Evolutionary conservation across 2,797 vertebrate genomes (phyloP).

Genomic region (Bucorvus abyssinicus): DNA sequence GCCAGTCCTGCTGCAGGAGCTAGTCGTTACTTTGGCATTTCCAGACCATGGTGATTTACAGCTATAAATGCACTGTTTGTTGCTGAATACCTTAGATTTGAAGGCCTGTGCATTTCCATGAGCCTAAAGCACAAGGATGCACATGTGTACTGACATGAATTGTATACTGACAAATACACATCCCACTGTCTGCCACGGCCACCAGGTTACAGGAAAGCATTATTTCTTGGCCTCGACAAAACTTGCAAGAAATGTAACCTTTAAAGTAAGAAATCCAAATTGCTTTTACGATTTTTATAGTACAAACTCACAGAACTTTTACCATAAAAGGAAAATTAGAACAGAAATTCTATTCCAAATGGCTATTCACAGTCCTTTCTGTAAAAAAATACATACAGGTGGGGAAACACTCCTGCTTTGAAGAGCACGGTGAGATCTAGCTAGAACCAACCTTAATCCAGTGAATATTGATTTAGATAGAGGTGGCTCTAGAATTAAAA

Average conservation of each 20-base stretch:
- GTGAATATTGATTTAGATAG: neutral
- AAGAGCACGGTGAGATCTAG: neutral
- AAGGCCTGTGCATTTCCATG: neutral
- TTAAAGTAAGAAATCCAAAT: neutral
- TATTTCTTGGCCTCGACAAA: neutral
- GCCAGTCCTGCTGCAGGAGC: neutral
- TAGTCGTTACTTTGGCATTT: neutral
- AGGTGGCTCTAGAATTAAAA: neutral
- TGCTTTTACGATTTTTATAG: neutral
- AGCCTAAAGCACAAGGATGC: neutral
- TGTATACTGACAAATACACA: neutral
- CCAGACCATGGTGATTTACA: neutral
- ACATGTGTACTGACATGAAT: neutral
- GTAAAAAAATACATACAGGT: neutral
- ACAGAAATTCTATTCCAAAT: neutral
- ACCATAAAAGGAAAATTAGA: neutral
- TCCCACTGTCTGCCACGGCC: rapidly evolving
- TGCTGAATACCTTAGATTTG: neutral
- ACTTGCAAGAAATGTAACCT: neutral
- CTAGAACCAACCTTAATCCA: neutral
- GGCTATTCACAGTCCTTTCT: neutral
- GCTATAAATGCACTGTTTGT: neutral
- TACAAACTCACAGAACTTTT: neutral
- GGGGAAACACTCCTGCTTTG: neutral
- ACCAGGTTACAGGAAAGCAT: neutral